Evolutionary conservation across 1,140 invertebrate genomes (phyloP).

Genomic region (Campoletis sonorensis): DNA sequence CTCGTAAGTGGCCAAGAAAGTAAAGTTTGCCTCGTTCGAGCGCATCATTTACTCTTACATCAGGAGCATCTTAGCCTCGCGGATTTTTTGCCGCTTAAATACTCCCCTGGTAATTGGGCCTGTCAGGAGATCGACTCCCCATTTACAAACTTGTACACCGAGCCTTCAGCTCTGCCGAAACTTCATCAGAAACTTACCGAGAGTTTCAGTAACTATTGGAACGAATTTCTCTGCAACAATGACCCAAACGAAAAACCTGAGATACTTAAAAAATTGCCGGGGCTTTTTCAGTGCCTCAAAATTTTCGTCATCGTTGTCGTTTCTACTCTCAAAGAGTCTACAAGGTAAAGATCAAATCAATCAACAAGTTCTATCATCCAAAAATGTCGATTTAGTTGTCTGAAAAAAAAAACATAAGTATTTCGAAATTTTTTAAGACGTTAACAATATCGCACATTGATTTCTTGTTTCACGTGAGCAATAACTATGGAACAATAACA

Average conservation of each 20-base stretch:
- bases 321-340: constrained; percentile 79
- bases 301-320: constrained; percentile 79
- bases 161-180: constrained; percentile 81
- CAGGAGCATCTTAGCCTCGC: constrained; percentile 83
- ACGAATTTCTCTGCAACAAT: constrained; percentile 86
- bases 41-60: constrained; percentile 86
- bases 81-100: constrained; percentile 84
- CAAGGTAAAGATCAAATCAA: constrained; percentile 56
- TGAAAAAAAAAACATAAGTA: too few relatives aligned
- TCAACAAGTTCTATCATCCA: neutral
- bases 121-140: constrained; percentile 71
- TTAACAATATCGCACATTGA: too few relatives aligned
- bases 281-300: constrained; percentile 79
- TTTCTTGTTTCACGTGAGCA: too few relatives aligned
- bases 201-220: constrained; percentile 85
- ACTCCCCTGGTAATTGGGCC: constrained; percentile 71
- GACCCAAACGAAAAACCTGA: constrained; percentile 85
- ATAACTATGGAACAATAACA: too few relatives aligned
- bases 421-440: too few relatives aligned
- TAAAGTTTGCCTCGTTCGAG: constrained; percentile 84
- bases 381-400: neutral
- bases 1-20: constrained; percentile 76
- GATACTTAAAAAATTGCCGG: constrained; percentile 79
- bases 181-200: constrained; percentile 82
- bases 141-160: constrained; percentile 78